phyloP scores from a whole-genome alignment of 2,113 vertebrate species.

The Solea senegalensis region DNA sequence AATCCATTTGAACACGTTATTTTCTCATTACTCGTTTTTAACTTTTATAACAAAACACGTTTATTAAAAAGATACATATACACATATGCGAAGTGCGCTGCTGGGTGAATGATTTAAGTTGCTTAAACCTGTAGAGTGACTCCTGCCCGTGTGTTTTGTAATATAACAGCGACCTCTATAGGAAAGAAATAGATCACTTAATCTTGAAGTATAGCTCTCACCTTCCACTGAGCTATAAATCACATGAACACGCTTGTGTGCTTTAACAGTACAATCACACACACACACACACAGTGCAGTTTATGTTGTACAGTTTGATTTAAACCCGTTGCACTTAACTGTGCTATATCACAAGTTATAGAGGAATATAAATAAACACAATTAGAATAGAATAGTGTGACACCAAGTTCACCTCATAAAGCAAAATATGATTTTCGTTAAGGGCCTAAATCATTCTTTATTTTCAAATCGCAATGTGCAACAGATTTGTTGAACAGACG shows the following conservation, averaged over 20 bases:
- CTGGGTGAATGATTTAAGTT: conserved; percentile 35
- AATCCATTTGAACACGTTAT: not conserved
- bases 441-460: not conserved
- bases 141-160: conserved; percentile 60
- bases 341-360: not conserved
- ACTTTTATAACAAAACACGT: not conserved
- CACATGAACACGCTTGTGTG: conserved; percentile 17
- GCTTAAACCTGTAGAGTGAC: conserved; percentile 62
- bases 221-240: conserved; percentile 28
- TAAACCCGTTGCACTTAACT: not conserved
- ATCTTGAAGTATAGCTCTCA: not conserved
- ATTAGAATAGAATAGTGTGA: not conserved
- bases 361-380: conserved; percentile 3
- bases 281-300: not conserved
- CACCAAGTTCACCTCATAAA: not conserved
- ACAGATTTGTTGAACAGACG: not conserved
- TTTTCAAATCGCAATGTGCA: conserved; percentile 2
- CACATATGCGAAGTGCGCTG: conserved; percentile 26
- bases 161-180: conserved; percentile 84
- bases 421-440: conserved; percentile 4
- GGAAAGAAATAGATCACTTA: conserved; percentile 29
- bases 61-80: not conserved
- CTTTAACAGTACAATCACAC: conserved; percentile 6
- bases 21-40: not conserved
- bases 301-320: conserved; percentile 19